A percentile compares a stretch with the other conserved stretches of the same genome.
These are phyloP conservation scores for Grapholita molesta DNA, from an alignment of 1,140 invertebrate genomes.

Conservation along the genomic window DNA sequence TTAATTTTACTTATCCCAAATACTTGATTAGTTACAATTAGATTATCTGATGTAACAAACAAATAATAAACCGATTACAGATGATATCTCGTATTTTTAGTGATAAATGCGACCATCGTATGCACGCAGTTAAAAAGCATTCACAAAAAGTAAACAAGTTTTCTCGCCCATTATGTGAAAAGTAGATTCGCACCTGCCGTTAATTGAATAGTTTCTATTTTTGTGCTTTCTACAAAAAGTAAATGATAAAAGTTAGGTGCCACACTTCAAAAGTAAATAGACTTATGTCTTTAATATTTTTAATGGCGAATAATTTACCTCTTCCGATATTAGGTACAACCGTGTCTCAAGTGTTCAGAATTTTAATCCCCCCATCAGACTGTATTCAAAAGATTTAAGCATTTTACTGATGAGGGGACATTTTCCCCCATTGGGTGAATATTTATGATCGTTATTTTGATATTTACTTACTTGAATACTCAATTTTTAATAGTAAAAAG, in stretches of 20 bases:
- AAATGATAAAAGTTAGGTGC: background rate
- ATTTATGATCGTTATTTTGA: too few relatives aligned
- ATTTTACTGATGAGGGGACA: background rate
- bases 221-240: background rate
- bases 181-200: background rate
- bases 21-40: too few relatives aligned
- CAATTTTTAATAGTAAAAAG: too few relatives aligned
- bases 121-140: background rate
- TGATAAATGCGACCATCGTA: background rate
- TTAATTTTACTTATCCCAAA: too few relatives aligned
- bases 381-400: background rate
- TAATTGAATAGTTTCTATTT: background rate
- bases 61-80: background rate
- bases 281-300: background rate
- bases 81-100: background rate
- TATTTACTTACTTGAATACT: too few relatives aligned
- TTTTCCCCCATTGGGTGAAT: background rate
- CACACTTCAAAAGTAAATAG: background rate
- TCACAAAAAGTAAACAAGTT: background rate
- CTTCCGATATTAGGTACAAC: background rate
- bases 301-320: background rate
- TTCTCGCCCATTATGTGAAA: background rate
- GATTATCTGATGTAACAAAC: too few relatives aligned
- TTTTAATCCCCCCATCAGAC: background rate
- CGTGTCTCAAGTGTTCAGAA: background rate